phyloP scores from a whole-genome alignment of 2,888 invertebrate species.

The Drosophila flavopinicola region DNA sequence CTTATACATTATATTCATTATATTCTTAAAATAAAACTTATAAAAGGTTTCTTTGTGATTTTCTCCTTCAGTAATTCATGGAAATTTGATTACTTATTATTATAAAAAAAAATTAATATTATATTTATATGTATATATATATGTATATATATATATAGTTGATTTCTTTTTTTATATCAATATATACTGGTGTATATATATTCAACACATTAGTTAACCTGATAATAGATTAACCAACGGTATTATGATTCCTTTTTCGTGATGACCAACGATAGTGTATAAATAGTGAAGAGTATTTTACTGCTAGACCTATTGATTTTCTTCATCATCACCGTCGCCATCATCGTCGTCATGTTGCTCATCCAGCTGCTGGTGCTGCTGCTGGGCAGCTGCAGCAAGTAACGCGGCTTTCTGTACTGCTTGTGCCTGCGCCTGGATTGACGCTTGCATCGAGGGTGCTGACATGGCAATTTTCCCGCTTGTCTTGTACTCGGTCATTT shows the following conservation, averaged over 20 bases:
- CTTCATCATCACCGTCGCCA: slow-evolving; percentile 84
- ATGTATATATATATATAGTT: slow-evolving; percentile 24
- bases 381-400: slow-evolving; percentile 83
- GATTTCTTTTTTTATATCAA: slow-evolving; percentile 43
- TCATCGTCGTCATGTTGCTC: slow-evolving; percentile 84
- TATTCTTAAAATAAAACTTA: slow-evolving; percentile 74
- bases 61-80: slow-evolving; percentile 79
- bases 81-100: slow-evolving; percentile 76
- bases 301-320: slow-evolving; percentile 84
- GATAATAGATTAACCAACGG: slow-evolving; percentile 67
- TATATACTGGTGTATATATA: slow-evolving; percentile 47
- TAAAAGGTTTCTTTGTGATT: slow-evolving; percentile 78
- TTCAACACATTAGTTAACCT: slow-evolving; percentile 68
- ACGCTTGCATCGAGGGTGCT: slow-evolving; percentile 83
- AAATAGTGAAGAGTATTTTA: slow-evolving; percentile 80
- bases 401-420: slow-evolving; percentile 83
- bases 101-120: slow-evolving; percentile 66
- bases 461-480: slow-evolving; percentile 85
- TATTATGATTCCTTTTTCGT: slow-evolving; percentile 55
- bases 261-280: slow-evolving; percentile 71
- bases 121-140: slow-evolving; percentile 37
- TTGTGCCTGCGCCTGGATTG: slow-evolving; percentile 81
- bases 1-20: slow-evolving; percentile 52
- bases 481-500: slow-evolving; percentile 85
- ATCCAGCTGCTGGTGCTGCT: slow-evolving; percentile 81